Conservation (phyloP, 2,113 vertebrate species). For the Perca schrenkii region DNA sequence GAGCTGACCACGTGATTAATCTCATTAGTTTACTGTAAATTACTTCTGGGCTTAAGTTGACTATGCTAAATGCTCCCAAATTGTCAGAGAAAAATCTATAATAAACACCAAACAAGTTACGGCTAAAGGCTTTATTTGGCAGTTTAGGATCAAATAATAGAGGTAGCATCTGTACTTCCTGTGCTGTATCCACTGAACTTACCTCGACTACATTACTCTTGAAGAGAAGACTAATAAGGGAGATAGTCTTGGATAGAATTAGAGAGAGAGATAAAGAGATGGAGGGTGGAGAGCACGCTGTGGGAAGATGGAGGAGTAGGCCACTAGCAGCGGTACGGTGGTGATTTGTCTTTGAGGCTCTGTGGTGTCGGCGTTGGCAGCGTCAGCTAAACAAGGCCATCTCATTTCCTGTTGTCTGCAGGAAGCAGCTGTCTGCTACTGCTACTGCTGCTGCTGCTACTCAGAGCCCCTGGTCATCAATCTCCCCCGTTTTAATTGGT, state of each 20-base stretch:
- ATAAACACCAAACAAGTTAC: neutral
- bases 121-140: neutral
- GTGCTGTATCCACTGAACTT: conserved; percentile 4
- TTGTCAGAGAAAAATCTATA: neutral
- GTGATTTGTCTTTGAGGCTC: conserved; percentile 82
- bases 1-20: conserved; percentile 5
- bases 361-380: conserved; percentile 68
- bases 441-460: conserved; percentile 61
- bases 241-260: conserved; percentile 42
- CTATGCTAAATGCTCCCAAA: neutral
- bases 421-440: conserved; percentile 81
- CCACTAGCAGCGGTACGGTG: conserved; percentile 49
- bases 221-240: conserved; percentile 52
- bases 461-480: conserved; percentile 80
- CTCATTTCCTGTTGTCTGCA: conserved; percentile 87
- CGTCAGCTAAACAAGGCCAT: conserved; percentile 84
- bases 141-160: conserved; percentile 12
- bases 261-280: conserved; percentile 63
- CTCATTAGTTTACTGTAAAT: neutral
- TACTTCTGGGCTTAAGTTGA: neutral
- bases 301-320: conserved; percentile 63
- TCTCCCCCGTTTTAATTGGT: conserved; percentile 85
- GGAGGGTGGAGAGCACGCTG: conserved; percentile 44
- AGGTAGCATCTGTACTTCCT: neutral
- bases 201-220: conserved; percentile 35